phyloP scores from a whole-genome alignment of 2,113 vertebrate species.

The Struthidea cinerea region DNA sequence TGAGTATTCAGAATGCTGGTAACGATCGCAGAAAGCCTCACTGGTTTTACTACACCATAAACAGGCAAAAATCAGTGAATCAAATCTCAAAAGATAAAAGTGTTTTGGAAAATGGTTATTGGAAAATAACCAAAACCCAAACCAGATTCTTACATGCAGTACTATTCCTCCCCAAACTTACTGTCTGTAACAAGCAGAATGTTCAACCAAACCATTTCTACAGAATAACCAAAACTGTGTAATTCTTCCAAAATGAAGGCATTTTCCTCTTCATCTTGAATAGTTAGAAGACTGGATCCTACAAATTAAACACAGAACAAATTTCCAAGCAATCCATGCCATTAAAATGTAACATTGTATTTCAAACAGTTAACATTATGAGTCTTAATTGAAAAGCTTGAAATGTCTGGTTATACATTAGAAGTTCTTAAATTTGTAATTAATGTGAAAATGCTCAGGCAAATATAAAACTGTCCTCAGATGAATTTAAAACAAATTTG shows the following conservation, averaged over 20 bases:
- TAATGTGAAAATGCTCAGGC: not conserved
- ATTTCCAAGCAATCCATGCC: not conserved
- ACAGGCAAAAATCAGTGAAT: not conserved
- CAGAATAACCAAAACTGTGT: conserved; percentile 70
- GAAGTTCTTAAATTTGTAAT: not conserved
- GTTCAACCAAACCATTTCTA: conserved; percentile 86
- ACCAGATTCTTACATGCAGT: not conserved
- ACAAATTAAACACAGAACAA: conserved; percentile 22
- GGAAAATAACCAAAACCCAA: not conserved
- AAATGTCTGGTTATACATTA: not conserved
- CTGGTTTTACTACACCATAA: not conserved
- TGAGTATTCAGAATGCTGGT: not conserved
- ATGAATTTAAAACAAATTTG: not conserved
- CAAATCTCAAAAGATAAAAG: not conserved
- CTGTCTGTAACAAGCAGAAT: conserved; percentile 75
- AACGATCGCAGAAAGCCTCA: not conserved
- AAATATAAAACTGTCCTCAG: not conserved
- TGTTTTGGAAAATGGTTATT: not conserved
- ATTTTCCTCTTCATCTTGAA: conserved; percentile 84
- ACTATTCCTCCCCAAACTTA: conserved; percentile 68
- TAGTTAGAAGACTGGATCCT: conserved; percentile 84
- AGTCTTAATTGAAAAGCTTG: not conserved
- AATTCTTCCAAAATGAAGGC: conserved; percentile 85
- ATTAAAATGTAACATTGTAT: not conserved
- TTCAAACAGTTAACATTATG: not conserved